Percentiles rank a stretch among this genome's conserved stretches.
phyloP scores from a whole-genome alignment of 2,888 invertebrate species.

The Drosophila merina region DNA sequence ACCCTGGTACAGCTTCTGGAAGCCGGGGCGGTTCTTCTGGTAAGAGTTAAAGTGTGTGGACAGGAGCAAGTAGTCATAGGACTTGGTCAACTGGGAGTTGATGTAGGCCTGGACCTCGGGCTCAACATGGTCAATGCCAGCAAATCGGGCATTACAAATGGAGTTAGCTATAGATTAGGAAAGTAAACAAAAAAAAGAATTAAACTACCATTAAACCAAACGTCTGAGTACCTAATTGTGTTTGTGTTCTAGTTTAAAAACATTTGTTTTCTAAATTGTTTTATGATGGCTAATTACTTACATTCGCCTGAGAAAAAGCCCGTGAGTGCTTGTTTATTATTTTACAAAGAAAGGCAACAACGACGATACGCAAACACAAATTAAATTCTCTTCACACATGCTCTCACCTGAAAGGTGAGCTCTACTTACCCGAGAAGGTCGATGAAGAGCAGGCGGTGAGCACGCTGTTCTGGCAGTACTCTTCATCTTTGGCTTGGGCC shows the following conservation, averaged over 20 bases:
- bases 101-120: constrained; percentile 78
- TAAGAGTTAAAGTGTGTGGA: constrained; percentile 91
- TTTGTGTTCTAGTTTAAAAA: background rate
- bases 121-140: constrained; percentile 74
- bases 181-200: background rate
- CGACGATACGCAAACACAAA: constrained; percentile 38
- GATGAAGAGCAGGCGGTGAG: constrained; percentile 84
- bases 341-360: constrained; percentile 56
- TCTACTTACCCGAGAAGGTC: constrained; percentile 71
- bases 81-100: constrained; percentile 88
- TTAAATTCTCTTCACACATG: constrained; percentile 42
- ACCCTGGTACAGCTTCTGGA: constrained; percentile 89
- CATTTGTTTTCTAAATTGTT: background rate
- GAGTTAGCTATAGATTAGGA: constrained; percentile 24
- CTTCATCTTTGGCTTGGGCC: constrained; percentile 82
- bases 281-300: constrained; percentile 53
- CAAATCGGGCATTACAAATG: constrained; percentile 75
- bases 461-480: constrained; percentile 87
- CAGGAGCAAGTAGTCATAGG: constrained; percentile 90
- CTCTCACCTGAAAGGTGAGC: constrained; percentile 21
- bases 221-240: background rate
- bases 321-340: constrained; percentile 77
- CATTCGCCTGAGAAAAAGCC: constrained; percentile 79
- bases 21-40: constrained; percentile 90
- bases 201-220: background rate